These are phyloP conservation scores for Trinorchestia longiramus DNA, from an alignment of 1,140 invertebrate genomes.

Conservation along the genomic window DNA sequence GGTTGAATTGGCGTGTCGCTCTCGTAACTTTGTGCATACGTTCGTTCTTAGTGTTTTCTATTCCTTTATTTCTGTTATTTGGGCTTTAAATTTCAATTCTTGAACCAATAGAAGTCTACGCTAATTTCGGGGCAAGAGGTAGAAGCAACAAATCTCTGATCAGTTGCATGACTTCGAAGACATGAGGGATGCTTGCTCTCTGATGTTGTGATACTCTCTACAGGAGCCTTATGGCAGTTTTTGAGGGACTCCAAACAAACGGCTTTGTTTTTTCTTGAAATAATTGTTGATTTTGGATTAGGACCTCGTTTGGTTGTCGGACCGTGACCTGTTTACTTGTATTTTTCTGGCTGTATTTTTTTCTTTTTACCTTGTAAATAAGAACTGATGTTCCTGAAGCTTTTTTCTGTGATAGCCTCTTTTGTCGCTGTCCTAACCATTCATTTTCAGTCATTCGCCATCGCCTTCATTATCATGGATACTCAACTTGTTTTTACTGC, in stretches of 20 bases:
- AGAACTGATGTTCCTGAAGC: background rate
- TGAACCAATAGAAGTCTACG: background rate
- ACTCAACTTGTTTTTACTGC: background rate
- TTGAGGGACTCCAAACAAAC: too few species aligned
- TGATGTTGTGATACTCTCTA: background rate
- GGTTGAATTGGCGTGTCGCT: background rate
- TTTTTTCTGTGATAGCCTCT: slow-evolving; percentile 47
- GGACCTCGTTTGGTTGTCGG: background rate
- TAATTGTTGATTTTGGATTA: background rate
- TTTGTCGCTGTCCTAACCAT: background rate
- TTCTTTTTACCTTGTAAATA: slow-evolving; percentile 42
- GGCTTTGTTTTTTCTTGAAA: background rate
- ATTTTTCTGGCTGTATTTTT: background rate
- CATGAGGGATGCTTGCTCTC: background rate
- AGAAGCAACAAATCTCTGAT: background rate
- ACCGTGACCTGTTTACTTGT: slow-evolving; percentile 7
- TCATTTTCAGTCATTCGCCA: background rate
- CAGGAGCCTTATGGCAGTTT: too few species aligned
- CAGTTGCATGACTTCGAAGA: background rate
- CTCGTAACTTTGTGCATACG: background rate
- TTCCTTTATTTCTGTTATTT: background rate
- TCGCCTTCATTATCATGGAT: background rate
- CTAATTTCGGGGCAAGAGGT: background rate
- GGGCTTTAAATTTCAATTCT: background rate
- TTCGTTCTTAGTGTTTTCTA: background rate